Percentiles rank a stretch among this genome's conserved stretches.
These are phyloP conservation scores for Geophilus truncorum DNA, from an alignment of 2,888 invertebrate species.

Conservation along the genomic window DNA sequence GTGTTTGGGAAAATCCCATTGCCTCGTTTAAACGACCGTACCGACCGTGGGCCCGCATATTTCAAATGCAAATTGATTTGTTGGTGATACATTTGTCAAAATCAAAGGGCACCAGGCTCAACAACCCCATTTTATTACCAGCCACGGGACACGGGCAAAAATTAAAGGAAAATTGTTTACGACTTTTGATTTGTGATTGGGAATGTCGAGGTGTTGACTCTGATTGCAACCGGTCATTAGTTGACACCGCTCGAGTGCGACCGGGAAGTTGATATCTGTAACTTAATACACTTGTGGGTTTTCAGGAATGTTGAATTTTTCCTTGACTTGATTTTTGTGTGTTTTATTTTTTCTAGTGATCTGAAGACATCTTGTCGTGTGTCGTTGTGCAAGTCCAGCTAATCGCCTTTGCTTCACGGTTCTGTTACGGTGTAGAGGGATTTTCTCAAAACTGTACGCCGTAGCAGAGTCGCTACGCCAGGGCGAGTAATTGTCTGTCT, in stretches of 20 bases:
- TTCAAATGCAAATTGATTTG: not conserved
- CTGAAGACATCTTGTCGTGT: not conserved
- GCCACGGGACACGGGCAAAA: no score
- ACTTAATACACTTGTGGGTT: not conserved
- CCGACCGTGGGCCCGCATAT: no score
- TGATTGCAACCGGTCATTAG: not conserved
- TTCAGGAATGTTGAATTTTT: not conserved
- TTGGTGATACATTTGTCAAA: not conserved
- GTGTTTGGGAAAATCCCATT: not conserved
- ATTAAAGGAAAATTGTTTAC: no score
- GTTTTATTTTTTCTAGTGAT: not conserved
- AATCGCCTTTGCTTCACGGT: constrained; percentile 29
- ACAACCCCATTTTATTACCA: no score
- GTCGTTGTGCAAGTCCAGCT: not conserved
- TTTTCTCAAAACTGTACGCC: constrained; percentile 27
- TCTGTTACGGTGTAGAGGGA: constrained; percentile 33
- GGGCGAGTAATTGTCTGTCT: not conserved
- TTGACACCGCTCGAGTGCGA: no score
- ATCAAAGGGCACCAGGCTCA: no score
- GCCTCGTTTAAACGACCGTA: no score
- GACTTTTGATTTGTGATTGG: not conserved
- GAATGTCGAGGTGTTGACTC: not conserved
- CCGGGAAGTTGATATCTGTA: not conserved
- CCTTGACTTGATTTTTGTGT: no score
- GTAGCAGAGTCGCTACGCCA: constrained; percentile 32